Percentiles rank a stretch among this genome's conserved stretches.
These are phyloP conservation scores for Trachelus troglodyta DNA, from an alignment of 2,888 invertebrate genomes.

Conservation along the genomic window DNA sequence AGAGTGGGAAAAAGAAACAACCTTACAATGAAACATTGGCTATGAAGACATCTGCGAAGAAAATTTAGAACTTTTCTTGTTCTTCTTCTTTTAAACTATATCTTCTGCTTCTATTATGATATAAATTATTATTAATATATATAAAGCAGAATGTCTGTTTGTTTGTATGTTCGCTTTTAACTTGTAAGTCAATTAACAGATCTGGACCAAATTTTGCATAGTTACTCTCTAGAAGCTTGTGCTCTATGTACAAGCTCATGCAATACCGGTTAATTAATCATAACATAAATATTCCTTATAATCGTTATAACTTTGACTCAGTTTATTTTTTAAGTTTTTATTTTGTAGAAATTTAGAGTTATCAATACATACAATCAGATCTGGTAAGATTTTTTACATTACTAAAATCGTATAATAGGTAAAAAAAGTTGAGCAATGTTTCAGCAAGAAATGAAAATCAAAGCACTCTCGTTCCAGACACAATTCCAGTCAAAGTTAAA, in stretches of 20 bases:
- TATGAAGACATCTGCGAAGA: background rate
- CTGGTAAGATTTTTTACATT: background rate
- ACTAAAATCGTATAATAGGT: background rate
- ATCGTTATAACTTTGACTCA: background rate
- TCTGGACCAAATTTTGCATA: no score
- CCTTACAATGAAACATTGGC: background rate
- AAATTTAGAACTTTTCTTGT: background rate
- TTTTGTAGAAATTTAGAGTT: background rate
- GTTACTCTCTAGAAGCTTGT: no score
- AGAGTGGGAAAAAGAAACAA: background rate
- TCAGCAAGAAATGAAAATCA: background rate
- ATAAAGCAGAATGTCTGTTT: no score
- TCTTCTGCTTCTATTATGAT: no score
- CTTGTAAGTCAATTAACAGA: no score
- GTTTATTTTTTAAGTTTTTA: background rate
- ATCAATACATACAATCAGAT: background rate
- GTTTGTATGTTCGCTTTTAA: no score
- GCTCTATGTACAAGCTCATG: no score
- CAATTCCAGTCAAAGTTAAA: background rate
- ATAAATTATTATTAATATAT: no score
- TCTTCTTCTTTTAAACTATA: no score
- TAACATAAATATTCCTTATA: background rate
- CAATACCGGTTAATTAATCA: background rate
- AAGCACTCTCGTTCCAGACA: background rate
- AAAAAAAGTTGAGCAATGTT: background rate